Evolutionary conservation across 2,797 vertebrate genomes (phyloP).

Genomic region (Nyctalus aviator): DNA sequence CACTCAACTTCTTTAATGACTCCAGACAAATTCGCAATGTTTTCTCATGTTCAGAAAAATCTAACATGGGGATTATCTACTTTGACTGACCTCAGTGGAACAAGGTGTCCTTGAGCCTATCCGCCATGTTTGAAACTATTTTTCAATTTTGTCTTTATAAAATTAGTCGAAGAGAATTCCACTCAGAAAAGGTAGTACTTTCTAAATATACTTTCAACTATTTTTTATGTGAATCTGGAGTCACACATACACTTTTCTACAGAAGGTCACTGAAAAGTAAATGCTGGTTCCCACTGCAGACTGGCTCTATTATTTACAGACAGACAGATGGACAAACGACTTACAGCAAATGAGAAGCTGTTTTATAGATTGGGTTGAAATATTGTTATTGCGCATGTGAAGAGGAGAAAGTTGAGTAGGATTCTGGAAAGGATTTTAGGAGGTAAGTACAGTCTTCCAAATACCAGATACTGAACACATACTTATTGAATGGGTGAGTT

Average conservation of each 20-base stretch:
- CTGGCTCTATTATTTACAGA: not conserved
- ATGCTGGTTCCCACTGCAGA: not conserved
- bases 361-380: not conserved
- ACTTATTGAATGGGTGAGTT: not conserved
- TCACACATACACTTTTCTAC: not conserved
- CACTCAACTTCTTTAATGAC: not conserved
- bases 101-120: not conserved
- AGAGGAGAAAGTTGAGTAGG: not conserved
- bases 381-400: not conserved
- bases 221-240: not conserved
- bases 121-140: not conserved
- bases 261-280: constrained; percentile 16
- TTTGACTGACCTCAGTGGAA: not conserved
- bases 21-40: not conserved
- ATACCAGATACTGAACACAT: not conserved
- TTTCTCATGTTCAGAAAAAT: not conserved
- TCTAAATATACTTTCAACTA: not conserved
- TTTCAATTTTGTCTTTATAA: not conserved
- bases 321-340: not conserved
- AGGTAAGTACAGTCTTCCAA: not conserved
- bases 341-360: not conserved
- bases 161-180: not conserved
- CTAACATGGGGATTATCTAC: not conserved
- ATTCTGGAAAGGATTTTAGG: not conserved
- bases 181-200: not conserved